These are phyloP conservation scores for Lepeophtheirus salmonis DNA, from an alignment of 1,140 invertebrate species.

Conservation along the genomic window DNA sequence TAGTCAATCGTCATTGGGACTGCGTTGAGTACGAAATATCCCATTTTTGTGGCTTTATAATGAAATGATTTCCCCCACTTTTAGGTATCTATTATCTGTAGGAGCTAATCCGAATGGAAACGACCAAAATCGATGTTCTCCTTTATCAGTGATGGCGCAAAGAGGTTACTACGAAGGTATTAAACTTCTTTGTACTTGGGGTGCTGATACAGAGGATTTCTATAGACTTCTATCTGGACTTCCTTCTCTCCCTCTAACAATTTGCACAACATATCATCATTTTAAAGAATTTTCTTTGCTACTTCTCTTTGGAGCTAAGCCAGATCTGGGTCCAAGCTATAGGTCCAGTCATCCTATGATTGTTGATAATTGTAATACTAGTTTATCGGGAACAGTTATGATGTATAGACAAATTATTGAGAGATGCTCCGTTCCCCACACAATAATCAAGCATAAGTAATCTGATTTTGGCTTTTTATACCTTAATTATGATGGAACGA, in stretches of 20 bases:
- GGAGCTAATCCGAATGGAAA: conserved; percentile 14
- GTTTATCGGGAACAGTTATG: no score
- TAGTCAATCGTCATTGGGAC: conserved; percentile 15
- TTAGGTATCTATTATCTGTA: not conserved
- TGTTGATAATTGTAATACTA: no score
- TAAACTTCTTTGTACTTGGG: not conserved
- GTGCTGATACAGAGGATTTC: conserved; percentile 8
- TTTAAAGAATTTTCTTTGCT: not conserved
- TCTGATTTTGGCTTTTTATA: no score
- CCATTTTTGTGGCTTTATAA: not conserved
- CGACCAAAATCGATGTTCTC: conserved; percentile 2
- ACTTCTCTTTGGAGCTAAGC: conserved; percentile 2
- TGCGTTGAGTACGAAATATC: not conserved
- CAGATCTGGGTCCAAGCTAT: not conserved
- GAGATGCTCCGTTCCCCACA: conserved; percentile 3
- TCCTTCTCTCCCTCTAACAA: not conserved
- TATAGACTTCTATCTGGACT: not conserved
- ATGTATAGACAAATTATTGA: not conserved
- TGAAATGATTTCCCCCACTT: not conserved
- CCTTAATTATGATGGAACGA: no score
- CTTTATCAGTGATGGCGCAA: conserved; percentile 10
- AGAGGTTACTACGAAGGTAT: conserved; percentile 13
- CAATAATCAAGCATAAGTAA: conserved; percentile 5
- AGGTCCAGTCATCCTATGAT: not conserved
- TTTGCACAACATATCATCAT: conserved; percentile 3